Evolutionary conservation across 2,113 vertebrate species (phyloP).

Genomic region (Daubentonia madagascariensis): DNA sequence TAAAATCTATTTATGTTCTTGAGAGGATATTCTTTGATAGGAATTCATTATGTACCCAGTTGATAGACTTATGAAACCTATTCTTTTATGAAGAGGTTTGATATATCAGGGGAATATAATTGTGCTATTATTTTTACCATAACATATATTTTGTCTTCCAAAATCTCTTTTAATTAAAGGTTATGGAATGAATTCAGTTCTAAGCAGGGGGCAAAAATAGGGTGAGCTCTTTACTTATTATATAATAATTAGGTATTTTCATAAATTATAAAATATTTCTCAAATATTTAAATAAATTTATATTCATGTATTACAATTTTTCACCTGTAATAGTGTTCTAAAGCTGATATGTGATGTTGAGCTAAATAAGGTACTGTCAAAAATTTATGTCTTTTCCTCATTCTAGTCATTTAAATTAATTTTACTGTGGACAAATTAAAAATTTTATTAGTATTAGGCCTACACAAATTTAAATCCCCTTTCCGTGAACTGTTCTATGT

Average conservation of each 20-base stretch:
- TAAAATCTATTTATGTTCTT: background rate
- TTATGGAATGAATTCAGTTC: background rate
- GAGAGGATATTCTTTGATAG: background rate
- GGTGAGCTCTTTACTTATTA: background rate
- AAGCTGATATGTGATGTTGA: background rate
- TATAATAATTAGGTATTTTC: background rate
- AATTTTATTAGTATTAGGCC: background rate
- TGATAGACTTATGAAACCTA: background rate
- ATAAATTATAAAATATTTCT: background rate
- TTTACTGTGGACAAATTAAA: background rate
- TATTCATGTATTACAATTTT: background rate
- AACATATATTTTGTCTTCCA: background rate
- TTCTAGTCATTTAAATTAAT: conserved; percentile 18
- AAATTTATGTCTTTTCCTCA: background rate
- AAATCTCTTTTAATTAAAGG: conserved; percentile 40
- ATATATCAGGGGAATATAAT: background rate
- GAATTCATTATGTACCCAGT: background rate
- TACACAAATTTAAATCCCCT: conserved; percentile 8
- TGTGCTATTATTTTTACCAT: conserved; percentile 28
- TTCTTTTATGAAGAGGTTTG: conserved; percentile 1
- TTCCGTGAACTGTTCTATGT: background rate
- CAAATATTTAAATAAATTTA: background rate
- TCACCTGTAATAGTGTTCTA: background rate
- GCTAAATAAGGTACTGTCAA: background rate
- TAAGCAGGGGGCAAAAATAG: background rate